Evolutionary conservation across 2,113 vertebrate species (phyloP).

Genomic region (Cheirogaleus medius): DNA sequence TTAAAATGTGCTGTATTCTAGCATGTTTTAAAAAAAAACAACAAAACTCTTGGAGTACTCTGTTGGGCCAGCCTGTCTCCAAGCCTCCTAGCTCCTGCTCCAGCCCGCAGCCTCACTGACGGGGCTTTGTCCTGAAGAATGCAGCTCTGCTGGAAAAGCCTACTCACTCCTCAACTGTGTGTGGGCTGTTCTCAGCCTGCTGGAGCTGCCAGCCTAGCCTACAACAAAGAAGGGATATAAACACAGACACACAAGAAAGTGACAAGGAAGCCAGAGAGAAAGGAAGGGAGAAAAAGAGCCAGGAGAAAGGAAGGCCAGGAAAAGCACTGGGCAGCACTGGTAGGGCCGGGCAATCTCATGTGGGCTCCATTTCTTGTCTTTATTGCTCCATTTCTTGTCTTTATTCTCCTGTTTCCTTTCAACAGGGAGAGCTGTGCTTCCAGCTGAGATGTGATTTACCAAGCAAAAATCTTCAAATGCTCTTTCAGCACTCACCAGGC

Average conservation of each 20-base stretch:
- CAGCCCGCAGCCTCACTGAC: neutral
- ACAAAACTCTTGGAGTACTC: neutral
- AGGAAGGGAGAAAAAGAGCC: neutral
- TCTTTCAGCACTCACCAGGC: neutral
- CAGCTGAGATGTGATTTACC: neutral
- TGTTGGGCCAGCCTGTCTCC: neutral
- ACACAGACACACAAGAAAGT: neutral
- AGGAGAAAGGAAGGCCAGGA: neutral
- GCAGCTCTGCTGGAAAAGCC: neutral
- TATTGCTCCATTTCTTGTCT: neutral
- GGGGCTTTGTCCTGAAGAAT: neutral
- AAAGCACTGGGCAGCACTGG: neutral
- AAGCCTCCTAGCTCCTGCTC: neutral
- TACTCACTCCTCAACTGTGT: neutral
- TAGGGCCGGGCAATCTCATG: neutral
- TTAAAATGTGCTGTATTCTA: neutral
- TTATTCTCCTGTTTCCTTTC: neutral
- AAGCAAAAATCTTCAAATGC: constrained; percentile 7
- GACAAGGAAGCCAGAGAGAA: neutral
- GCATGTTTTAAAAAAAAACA: neutral
- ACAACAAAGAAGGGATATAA: neutral
- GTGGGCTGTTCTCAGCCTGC: neutral
- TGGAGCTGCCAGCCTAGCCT: neutral
- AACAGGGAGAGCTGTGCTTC: neutral
- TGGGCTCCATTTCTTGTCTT: constrained; percentile 7